phyloP scores from a whole-genome alignment of 2,888 invertebrate species.

The Drosophila anceps region DNA sequence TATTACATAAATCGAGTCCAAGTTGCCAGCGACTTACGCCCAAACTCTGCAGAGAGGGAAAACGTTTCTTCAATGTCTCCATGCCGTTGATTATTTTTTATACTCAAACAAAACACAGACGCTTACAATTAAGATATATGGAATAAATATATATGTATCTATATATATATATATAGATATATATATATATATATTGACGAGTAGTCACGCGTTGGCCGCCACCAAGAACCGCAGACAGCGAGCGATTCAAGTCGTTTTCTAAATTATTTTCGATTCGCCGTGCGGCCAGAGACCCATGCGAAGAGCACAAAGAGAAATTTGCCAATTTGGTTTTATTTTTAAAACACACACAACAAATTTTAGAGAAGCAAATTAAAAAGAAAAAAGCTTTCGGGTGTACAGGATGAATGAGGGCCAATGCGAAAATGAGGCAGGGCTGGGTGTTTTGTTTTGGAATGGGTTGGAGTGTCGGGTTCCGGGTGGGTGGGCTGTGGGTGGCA shows the following conservation, averaged over 20 bases:
- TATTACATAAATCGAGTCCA: constrained; percentile 45
- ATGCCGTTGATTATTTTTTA: constrained; percentile 48
- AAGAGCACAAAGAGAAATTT: constrained; percentile 67
- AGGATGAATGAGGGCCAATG: constrained; percentile 42
- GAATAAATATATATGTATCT: constrained; percentile 21
- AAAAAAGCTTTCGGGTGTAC: constrained; percentile 62
- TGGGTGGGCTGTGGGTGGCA: background rate
- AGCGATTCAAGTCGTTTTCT: constrained; percentile 80
- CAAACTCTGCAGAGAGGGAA: constrained; percentile 86
- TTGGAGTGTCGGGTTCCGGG: background rate
- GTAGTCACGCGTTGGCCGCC: constrained; percentile 51
- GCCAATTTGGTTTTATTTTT: constrained; percentile 66
- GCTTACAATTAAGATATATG: constrained; percentile 37
- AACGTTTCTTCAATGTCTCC: constrained; percentile 86
- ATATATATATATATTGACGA: constrained; percentile 41
- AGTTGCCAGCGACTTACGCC: constrained; percentile 85
- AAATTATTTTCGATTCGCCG: constrained; percentile 71
- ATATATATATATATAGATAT: constrained; percentile 17
- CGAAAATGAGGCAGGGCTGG: constrained; percentile 5
- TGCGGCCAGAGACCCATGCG: constrained; percentile 37
- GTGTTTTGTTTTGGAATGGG: background rate
- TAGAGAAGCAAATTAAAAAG: constrained; percentile 11
- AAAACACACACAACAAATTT: constrained; percentile 49
- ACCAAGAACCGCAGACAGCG: constrained; percentile 61
- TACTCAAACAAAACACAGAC: constrained; percentile 29